These are phyloP conservation scores for Rallus crepitans DNA, from an alignment of 2,797 vertebrate genomes.

Conservation along the genomic window DNA sequence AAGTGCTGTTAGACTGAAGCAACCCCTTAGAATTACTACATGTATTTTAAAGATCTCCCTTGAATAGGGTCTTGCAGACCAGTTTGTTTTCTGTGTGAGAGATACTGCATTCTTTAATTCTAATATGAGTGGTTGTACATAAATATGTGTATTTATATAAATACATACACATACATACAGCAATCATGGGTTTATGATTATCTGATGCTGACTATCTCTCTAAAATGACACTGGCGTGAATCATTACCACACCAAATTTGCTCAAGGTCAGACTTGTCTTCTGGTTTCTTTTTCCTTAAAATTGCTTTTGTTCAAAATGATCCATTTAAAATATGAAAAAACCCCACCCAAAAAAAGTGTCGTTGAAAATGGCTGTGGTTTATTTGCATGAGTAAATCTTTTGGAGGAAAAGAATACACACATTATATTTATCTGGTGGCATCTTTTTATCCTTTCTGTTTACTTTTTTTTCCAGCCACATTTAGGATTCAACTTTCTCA, in stretches of 20 bases:
- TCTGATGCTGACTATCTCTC: slow-evolving; percentile 69
- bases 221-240: slow-evolving; percentile 71
- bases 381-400: slow-evolving; percentile 35
- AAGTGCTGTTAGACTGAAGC: neutral
- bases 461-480: slow-evolving; percentile 24
- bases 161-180: neutral
- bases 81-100: neutral
- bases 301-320: slow-evolving; percentile 11
- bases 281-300: slow-evolving; percentile 46
- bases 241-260: slow-evolving; percentile 63
- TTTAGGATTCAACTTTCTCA: slow-evolving; percentile 40
- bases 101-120: neutral
- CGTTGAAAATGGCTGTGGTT: slow-evolving; percentile 8
- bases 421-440: slow-evolving; percentile 1
- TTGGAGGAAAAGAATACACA: neutral
- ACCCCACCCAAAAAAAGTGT: neutral
- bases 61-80: neutral
- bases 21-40: neutral
- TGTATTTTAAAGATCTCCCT: neutral
- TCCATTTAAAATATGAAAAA: neutral
- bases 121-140: neutral
- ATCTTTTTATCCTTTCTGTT: slow-evolving; percentile 24
- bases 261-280: slow-evolving; percentile 48
- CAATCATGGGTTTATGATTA: slow-evolving; percentile 73
- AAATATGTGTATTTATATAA: slow-evolving; percentile 8